Evolutionary conservation across 2,888 invertebrate genomes (phyloP), one percentile per base, ranked within the genome.

Genomic region (Cacoxenus indagator): DNA sequence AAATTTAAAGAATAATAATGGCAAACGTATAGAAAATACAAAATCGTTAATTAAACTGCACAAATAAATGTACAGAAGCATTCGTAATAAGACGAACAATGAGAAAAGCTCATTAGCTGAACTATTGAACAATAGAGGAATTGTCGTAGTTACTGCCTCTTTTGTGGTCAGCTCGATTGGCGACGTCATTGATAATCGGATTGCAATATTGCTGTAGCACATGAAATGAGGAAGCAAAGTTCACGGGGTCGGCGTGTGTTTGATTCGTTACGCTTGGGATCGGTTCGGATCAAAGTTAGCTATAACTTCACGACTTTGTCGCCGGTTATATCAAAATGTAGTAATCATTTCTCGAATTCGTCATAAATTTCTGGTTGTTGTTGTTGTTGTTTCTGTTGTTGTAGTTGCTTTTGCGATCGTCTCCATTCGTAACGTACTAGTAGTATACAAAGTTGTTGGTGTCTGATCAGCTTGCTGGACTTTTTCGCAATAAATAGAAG

Each of bases 401-500:
- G 26, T 31, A 26, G 59, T 75, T 61, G 64, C 70, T 70, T 64
- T 71, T 55, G 73, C 67, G 68, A 54, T 65, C 67, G 55, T 66
- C 69, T 14, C n/a, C 67, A 61, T 55, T 26, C 46, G 66, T 22
- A 61, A 65, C 5, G 62, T 22, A 14, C 5, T 69, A 62, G 54
- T 67, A n/a, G n/a, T n/a, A n/a, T n/a, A n/a, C n/a, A n/a, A n/a
- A n/a, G 59, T 48, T 54, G 64, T 54, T 68, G 59, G 17, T 67
- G 48, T 66, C 74, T 24, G 67, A 66, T 69, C 64, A 61, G 70
- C 70, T 67, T 68, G 73, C 69, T 76, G 72, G 71, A 65, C 26
- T 54, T 72, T 74, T 76, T 77, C 72, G 67, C 73, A 76, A 82
- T 82, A 83, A 83, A 82, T 82, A 82, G 77, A 69, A 76, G 75